Conservation (phyloP, 2,888 invertebrate genomes). For the Lobophora halterata region DNA sequence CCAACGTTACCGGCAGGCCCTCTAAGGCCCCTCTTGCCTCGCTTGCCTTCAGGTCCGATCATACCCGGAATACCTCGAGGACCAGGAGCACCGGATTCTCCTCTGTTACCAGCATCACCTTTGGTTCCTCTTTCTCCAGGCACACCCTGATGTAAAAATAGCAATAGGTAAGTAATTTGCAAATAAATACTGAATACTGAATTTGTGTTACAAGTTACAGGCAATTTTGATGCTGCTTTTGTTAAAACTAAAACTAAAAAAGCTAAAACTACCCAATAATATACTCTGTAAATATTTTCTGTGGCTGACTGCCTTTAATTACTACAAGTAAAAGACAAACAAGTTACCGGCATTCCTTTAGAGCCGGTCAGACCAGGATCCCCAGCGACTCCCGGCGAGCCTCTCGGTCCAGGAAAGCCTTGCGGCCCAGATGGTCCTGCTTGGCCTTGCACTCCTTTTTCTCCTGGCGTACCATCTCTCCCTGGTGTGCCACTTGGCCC, state of each 20-base stretch:
- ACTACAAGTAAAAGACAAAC: too few species aligned
- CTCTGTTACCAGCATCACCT: slow-evolving; percentile 89
- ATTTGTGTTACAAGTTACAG: too few species aligned
- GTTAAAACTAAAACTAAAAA: too few species aligned
- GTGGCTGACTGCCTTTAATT: too few species aligned
- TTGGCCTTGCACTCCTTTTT: slow-evolving; percentile 89
- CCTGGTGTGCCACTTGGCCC: slow-evolving; percentile 89
- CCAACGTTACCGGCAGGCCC: slow-evolving; percentile 89
- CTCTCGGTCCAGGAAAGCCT: slow-evolving; percentile 91
- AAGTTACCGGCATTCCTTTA: slow-evolving; percentile 86
- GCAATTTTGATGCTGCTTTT: too few species aligned
- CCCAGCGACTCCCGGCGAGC: slow-evolving; percentile 87
- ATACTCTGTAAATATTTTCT: neutral
- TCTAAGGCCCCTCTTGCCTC: slow-evolving; percentile 88
- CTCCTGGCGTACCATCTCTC: slow-evolving; percentile 89
- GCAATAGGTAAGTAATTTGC: too few species aligned
- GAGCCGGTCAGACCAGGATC: slow-evolving; percentile 87
- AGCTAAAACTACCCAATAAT: neutral
- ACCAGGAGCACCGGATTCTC: slow-evolving; percentile 86
- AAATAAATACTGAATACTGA: too few species aligned
- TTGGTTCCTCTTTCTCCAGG: slow-evolving; percentile 90
- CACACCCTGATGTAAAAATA: slow-evolving; percentile 79
- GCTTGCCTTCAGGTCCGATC: slow-evolving; percentile 88
- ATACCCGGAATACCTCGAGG: slow-evolving; percentile 88
- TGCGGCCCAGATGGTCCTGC: slow-evolving; percentile 87